phyloP scores from a whole-genome alignment of 1,140 invertebrate species.

The Drosophila ananassae region DNA sequence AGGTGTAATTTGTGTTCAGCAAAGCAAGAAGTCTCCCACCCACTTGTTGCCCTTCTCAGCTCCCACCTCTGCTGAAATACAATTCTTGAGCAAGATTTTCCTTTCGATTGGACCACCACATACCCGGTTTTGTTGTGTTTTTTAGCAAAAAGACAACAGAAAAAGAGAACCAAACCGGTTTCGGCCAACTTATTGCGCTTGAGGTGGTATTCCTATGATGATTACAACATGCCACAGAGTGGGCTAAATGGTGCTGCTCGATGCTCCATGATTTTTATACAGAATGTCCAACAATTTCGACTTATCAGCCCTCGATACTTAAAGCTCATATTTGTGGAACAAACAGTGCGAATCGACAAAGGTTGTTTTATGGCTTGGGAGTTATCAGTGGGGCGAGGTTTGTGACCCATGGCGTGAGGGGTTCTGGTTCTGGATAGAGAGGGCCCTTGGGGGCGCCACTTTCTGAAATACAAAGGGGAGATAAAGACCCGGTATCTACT shows the following conservation, averaged over 20 bases:
- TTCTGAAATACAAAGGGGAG: conserved; percentile 26
- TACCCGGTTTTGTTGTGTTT: conserved; percentile 3
- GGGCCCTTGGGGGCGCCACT: conserved; percentile 14
- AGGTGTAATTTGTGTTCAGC: neutral
- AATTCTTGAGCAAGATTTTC: conserved; percentile 51
- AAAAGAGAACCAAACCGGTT: conserved; percentile 47
- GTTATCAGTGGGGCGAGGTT: conserved; percentile 39
- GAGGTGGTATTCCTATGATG: conserved; percentile 25
- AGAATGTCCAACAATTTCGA: neutral
- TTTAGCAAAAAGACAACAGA: neutral
- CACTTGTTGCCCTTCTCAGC: conserved; percentile 40
- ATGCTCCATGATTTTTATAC: neutral
- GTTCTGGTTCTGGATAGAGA: conserved; percentile 17
- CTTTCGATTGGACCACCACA: conserved; percentile 22
- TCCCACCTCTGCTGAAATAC: conserved; percentile 10
- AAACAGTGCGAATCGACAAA: conserved; percentile 6
- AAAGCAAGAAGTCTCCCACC: conserved; percentile 14
- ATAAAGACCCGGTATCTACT: conserved; percentile 13
- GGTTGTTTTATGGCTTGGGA: conserved; percentile 8
- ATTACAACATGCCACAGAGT: conserved; percentile 40
- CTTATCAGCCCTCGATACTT: conserved; percentile 15
- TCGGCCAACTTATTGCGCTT: conserved; percentile 45
- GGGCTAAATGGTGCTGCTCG: conserved; percentile 6
- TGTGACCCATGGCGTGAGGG: conserved; percentile 41
- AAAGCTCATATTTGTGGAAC: conserved; percentile 3